Base-by-base conservation (phyloP, 2,797 vertebrate species). In the Notolepis coatsorum region DNA sequence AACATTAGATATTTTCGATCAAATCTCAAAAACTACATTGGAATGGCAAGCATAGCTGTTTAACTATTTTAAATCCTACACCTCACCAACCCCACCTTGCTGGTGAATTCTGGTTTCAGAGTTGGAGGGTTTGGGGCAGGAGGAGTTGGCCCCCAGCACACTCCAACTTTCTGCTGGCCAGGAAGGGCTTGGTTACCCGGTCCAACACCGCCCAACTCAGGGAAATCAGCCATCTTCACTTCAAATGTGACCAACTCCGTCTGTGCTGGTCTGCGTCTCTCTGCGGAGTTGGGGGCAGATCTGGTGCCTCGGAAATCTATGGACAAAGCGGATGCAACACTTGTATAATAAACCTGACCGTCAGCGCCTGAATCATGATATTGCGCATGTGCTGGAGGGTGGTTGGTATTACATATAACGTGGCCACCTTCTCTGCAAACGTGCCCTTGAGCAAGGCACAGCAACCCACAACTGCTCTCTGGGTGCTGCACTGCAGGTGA, bases 221-320 rank as follows among this genome's bases (percentile, higher is more conserved):
- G 93, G 68, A 96, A 96, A 90, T 98, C 95, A 9, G 87, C 79
- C 75, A 91, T 52, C 51, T 90, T 91, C 64, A 95, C 91, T 76
- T 96, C 93, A 89, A 96, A 93, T 0, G 75, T 59, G 28, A 41
- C 51, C 3, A 61, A 28, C 4, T 84, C 79, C 4, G 62, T 64
- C 50, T 84, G 76, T 46, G 53, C 31, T 49, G 75, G 49, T 70
- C 71, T 85, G 12, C 65, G 38, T 43, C 21, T 84, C 25, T 73
- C 77, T 25, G 79, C 64, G 9, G 65, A 65, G 51, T 71, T 71
- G 0, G 61, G 61, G 21, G 78, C 65, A 48, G 81, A 83, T 68
- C 71, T 84, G 33, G 54, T 45, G 2, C 65, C 72, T 69, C 64
- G 67, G 35, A 66, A 77, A 66, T 66, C 90, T 93, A 64, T 13